Percentiles rank a stretch among this genome's conserved stretches.
These are phyloP conservation scores for Mus pahari DNA, from an alignment of 2,113 vertebrate species.

Conservation along the genomic window DNA sequence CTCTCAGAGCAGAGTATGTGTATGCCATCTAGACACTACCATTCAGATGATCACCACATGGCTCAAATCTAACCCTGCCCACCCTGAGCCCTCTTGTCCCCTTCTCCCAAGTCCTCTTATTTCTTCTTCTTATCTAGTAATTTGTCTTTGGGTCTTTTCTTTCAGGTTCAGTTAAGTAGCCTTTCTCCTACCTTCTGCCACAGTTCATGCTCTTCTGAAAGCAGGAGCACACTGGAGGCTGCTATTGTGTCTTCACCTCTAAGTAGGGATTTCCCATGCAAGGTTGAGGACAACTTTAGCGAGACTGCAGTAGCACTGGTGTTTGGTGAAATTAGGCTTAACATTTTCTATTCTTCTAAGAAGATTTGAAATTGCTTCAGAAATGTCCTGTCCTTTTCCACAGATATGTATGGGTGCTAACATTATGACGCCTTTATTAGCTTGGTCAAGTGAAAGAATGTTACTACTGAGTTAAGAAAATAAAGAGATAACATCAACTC, in stretches of 20 bases:
- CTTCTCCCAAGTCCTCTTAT: not conserved
- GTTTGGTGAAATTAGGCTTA: not conserved
- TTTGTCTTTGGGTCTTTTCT: not conserved
- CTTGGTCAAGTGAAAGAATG: not conserved
- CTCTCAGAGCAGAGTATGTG: not conserved
- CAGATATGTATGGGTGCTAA: not conserved
- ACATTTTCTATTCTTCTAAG: not conserved
- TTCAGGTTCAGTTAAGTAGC: not conserved
- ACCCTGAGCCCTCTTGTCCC: not conserved
- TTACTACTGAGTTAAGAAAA: not conserved
- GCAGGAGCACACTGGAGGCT: not conserved
- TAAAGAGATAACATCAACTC: not conserved
- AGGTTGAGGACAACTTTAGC: not conserved
- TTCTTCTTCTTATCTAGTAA: not conserved
- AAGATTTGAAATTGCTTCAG: not conserved
- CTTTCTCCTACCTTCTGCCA: not conserved
- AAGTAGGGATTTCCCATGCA: not conserved
- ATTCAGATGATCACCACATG: not conserved
- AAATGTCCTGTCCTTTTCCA: not conserved
- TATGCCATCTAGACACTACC: not conserved
- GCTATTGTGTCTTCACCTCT: not conserved
- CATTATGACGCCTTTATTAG: not conserved
- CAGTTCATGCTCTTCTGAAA: not conserved
- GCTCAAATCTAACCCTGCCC: no score
- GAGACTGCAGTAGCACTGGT: not conserved